These are phyloP conservation scores for Plecturocebus donacophilus DNA, from an alignment of 2,113 vertebrate genomes.

Conservation along the genomic window DNA sequence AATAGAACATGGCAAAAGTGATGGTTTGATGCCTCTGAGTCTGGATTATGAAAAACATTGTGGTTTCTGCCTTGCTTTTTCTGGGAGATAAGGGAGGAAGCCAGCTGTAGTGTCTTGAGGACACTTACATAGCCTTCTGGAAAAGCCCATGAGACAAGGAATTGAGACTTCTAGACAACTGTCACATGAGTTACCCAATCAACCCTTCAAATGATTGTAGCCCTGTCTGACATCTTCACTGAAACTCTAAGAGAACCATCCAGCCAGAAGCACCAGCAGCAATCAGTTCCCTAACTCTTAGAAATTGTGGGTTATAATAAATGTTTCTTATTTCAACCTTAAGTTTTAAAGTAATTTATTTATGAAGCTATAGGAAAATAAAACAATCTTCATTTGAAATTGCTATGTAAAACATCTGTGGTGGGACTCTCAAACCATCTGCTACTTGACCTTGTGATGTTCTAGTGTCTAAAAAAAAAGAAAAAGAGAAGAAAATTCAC, in stretches of 20 bases:
- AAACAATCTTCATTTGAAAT: neutral
- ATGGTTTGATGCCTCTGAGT: neutral
- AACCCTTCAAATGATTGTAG: neutral
- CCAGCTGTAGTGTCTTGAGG: neutral
- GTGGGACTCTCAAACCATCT: neutral
- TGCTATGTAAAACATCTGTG: neutral
- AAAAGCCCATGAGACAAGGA: neutral
- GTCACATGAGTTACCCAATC: neutral
- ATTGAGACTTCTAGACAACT: neutral
- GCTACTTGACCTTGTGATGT: neutral
- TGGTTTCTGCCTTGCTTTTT: neutral
- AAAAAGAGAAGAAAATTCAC: neutral
- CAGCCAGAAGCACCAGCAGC: neutral
- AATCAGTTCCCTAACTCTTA: neutral
- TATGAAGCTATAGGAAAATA: neutral
- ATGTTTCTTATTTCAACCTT: neutral
- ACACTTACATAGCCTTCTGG: neutral
- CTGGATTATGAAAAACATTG: neutral
- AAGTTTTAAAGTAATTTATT: neutral
- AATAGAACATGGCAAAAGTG: neutral
- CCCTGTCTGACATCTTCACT: neutral
- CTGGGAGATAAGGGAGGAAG: neutral
- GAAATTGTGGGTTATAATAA: neutral
- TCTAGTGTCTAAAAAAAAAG: neutral
- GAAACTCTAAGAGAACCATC: neutral